phyloP scores from a whole-genome alignment of 92 coral and sea anemone species.

The Epizoanthus fatuus region DNA sequence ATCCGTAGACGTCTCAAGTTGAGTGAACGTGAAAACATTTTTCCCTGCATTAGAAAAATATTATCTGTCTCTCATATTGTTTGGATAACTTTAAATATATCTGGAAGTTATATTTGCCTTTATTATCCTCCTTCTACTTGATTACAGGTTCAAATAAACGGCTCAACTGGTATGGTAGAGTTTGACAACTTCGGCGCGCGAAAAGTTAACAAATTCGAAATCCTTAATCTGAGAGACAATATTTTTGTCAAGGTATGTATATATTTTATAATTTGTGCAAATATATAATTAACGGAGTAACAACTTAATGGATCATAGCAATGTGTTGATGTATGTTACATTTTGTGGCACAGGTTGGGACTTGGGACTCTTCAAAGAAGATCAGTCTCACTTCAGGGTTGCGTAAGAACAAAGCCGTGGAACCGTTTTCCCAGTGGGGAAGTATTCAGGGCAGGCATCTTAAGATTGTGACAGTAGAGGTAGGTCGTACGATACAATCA shows the following conservation, averaged over 20 bases:
- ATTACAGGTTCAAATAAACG: slow-evolving; percentile 44
- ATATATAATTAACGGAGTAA: not conserved
- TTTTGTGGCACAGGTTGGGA: not conserved
- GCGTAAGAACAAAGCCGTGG: slow-evolving; percentile 8
- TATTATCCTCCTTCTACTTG: too few relatives aligned
- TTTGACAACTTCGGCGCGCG: slow-evolving; percentile 65
- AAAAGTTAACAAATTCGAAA: slow-evolving; percentile 49
- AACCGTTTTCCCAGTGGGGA: not conserved
- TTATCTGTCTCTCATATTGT: too few relatives aligned
- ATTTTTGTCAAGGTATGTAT: slow-evolving; percentile 25
- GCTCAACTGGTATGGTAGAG: slow-evolving; percentile 76
- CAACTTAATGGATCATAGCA: not conserved
- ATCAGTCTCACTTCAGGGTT: slow-evolving; percentile 11
- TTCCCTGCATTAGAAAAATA: too few relatives aligned
- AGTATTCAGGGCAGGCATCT: slow-evolving; percentile 14
- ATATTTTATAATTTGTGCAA: not conserved
- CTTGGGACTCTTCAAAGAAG: not conserved
- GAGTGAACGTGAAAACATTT: too few relatives aligned
- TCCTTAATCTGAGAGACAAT: slow-evolving; percentile 55
- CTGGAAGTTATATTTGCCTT: too few relatives aligned
- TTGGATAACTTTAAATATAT: too few relatives aligned
- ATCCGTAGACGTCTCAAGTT: too few relatives aligned
- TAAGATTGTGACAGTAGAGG: slow-evolving; percentile 21
- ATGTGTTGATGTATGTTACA: not conserved
- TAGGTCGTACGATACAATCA: not conserved